Conservation (phyloP, 2,797 vertebrate species). For the Coccyzus lansbergi region DNA sequence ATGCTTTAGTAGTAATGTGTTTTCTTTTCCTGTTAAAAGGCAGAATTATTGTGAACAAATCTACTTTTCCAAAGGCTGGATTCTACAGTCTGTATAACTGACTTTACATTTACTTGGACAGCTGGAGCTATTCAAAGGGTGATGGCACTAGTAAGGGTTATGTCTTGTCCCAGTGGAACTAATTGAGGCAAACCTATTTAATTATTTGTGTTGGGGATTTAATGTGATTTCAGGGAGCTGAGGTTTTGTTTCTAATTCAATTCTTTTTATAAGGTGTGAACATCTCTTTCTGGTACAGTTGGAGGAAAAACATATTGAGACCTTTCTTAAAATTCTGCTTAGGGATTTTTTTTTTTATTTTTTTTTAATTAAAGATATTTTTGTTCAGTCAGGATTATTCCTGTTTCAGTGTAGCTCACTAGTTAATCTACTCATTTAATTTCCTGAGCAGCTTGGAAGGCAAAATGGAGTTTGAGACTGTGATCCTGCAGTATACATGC, state of each 20-base stretch:
- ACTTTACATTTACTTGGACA: constrained; percentile 28
- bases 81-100: constrained; percentile 11
- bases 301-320: neutral
- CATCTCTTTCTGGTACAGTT: constrained; percentile 21
- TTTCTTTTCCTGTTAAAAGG: constrained; percentile 37
- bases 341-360: neutral
- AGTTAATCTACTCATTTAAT: constrained; percentile 40
- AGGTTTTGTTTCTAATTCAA: constrained; percentile 24
- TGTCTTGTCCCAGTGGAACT: neutral
- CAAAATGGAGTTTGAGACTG: neutral
- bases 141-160: neutral
- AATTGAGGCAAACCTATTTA: neutral
- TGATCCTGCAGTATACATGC: neutral
- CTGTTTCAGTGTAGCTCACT: constrained; percentile 50
- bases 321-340: neutral
- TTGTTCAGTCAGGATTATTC: neutral
- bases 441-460: constrained; percentile 9
- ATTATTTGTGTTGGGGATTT: constrained; percentile 2
- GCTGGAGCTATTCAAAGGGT: neutral
- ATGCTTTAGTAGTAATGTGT: constrained; percentile 20
- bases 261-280: constrained; percentile 8
- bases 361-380: neutral
- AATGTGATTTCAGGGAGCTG: neutral
- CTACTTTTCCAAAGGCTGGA: constrained; percentile 6
- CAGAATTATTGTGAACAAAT: constrained; percentile 17